Percentiles rank a stretch among this genome's conserved stretches.
These are phyloP conservation scores for Lipophrys pholis DNA, from an alignment of 2,113 vertebrate species.

Conservation along the genomic window DNA sequence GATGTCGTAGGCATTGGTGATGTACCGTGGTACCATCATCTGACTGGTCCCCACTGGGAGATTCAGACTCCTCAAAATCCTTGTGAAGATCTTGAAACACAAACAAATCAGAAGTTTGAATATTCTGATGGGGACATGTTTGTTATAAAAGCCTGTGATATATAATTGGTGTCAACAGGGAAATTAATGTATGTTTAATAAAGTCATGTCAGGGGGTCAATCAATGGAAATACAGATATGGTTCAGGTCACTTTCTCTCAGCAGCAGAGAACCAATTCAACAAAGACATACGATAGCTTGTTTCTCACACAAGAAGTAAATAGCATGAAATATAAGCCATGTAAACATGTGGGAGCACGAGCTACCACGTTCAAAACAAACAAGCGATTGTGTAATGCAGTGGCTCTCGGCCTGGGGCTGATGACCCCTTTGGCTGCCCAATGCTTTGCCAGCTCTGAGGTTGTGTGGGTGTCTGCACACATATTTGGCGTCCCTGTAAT, in stretches of 20 bases:
- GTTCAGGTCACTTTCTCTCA: slow-evolving; percentile 29
- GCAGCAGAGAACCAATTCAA: slow-evolving; percentile 36
- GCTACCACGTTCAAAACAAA: slow-evolving; percentile 43
- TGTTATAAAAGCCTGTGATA: neutral
- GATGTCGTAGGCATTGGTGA: slow-evolving; percentile 95
- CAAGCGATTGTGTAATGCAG: neutral
- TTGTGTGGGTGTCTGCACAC: no score
- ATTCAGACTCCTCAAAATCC: slow-evolving; percentile 95
- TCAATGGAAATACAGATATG: slow-evolving; percentile 15
- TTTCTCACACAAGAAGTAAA: slow-evolving; percentile 40
- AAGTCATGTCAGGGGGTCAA: neutral
- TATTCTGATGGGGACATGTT: neutral
- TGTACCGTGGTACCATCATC: slow-evolving; percentile 91
- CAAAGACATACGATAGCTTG: slow-evolving; percentile 68
- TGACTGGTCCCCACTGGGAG: slow-evolving; percentile 97
- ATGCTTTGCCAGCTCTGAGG: no score
- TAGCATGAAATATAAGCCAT: slow-evolving; percentile 45
- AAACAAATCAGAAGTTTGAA: neutral
- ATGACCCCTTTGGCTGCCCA: no score
- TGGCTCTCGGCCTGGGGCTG: no score
- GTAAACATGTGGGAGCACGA: slow-evolving; percentile 12
- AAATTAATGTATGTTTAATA: slow-evolving; percentile 1
- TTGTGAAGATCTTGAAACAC: slow-evolving; percentile 92
- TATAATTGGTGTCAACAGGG: neutral
- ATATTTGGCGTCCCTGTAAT: no score